Evolutionary conservation across 2,113 vertebrate genomes (phyloP), one percentile per base, ranked within the genome.

Genomic region (Dolichallabes microphthalmus): DNA sequence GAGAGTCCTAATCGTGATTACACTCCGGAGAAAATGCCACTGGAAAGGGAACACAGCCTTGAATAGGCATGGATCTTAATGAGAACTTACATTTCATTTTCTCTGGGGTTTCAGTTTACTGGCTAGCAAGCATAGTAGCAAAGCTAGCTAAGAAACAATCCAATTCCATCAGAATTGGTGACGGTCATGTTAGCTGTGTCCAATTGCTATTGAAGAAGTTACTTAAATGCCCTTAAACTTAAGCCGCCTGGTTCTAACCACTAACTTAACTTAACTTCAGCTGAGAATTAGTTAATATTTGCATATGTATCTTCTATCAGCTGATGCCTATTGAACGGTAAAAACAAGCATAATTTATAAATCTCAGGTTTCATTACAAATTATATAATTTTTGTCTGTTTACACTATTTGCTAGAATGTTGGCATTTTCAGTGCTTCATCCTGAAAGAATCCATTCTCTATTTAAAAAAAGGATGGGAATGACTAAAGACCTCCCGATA

Each of bases 1-100:
- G 96, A 97, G 73, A 92, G 86, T 9, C 58, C 77, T 0, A 91
- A 92, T 64, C 69, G 84, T 19, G 93, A 92, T 39, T 89, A 22
- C 5, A 57, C 75, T 0, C 2, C 92, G 86, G 95, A 97, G 25
- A 92, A 90, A 73, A 95, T 92, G 57, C 94, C 92, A 9, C 45
- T 97, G 90, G 92, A 95, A 25, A 66, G 58, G 52, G 87, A 84
- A 8, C 60, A 78, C 22, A 69, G 19, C 52, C 4, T 82, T 1
- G 69, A n/a, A 13, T 81, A 86, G 69, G 17, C 30, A 12, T 22
- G n/a, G n/a, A n/a, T n/a, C n/a, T n/a, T n/a, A n/a, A n/a, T n/a
- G n/a, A n/a, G n/a, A n/a, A n/a, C 9, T 35, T 19, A 58, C 8
- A 22, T 79, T 32, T 35, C 2, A 30, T 32, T 35, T 69, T 32